These are phyloP conservation scores for Pandemis corylana DNA, from an alignment of 2,888 invertebrate genomes.

Conservation along the genomic window DNA sequence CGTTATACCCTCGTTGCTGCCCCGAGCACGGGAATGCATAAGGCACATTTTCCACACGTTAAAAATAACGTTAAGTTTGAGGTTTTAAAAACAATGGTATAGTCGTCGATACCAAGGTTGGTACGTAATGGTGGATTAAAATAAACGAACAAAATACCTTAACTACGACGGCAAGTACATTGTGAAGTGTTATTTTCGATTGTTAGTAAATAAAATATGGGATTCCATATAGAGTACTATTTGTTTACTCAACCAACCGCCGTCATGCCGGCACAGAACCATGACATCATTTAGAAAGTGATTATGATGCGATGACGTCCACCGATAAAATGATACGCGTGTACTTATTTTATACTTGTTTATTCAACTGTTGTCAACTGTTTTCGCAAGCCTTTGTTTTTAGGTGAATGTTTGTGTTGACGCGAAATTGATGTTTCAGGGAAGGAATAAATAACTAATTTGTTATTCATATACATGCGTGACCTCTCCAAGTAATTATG, in stretches of 20 bases:
- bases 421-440: slow-evolving; percentile 9
- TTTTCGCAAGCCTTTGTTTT: slow-evolving; percentile 3
- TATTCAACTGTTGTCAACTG: slow-evolving; percentile 13
- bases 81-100: too few species aligned
- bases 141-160: background rate
- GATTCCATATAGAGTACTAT: background rate
- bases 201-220: background rate
- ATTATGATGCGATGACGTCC: slow-evolving; percentile 23
- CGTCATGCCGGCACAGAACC: background rate
- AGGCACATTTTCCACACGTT: too few species aligned
- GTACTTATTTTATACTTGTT: slow-evolving; percentile 15
- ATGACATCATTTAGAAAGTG: slow-evolving; percentile 37
- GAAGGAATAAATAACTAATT: background rate
- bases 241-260: background rate
- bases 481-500: background rate
- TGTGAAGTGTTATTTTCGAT: background rate
- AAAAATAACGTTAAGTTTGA: too few species aligned
- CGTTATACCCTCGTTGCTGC: too few species aligned
- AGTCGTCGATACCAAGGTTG: too few species aligned
- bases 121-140: too few species aligned
- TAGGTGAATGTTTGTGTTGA: background rate
- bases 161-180: too few species aligned
- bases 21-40: too few species aligned
- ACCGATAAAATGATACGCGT: slow-evolving; percentile 13
- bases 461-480: slow-evolving; percentile 11